These are phyloP conservation scores for Aplocera efformata DNA, from an alignment of 2,888 invertebrate species.

Conservation along the genomic window DNA sequence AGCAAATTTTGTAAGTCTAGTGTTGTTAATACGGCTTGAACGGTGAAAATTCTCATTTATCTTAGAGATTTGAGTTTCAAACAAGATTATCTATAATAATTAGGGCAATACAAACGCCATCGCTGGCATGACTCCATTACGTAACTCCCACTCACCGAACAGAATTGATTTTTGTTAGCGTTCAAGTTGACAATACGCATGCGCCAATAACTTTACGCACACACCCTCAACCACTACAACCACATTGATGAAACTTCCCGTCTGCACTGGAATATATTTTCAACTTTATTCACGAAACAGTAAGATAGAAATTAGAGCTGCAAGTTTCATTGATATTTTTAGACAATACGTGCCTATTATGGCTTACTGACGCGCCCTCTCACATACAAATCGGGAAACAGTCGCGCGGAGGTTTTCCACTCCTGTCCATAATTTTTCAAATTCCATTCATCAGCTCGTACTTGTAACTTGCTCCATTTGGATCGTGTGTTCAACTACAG, in stretches of 20 bases:
- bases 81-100: constrained; percentile 48
- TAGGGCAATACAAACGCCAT: constrained; percentile 51
- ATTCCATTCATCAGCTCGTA: constrained; percentile 52
- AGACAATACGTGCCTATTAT: constrained; percentile 70
- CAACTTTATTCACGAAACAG: constrained; percentile 12
- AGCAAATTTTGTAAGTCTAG: background rate
- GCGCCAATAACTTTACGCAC: constrained; percentile 58
- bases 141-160: constrained; percentile 71
- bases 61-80: constrained; percentile 11
- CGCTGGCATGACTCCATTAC: constrained; percentile 64
- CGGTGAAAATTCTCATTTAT: background rate
- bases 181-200: constrained; percentile 55
- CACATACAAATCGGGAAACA: constrained; percentile 70
- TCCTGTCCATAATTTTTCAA: constrained; percentile 60
- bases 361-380: constrained; percentile 72
- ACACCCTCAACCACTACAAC: constrained; percentile 38
- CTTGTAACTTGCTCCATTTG: constrained; percentile 36
- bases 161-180: constrained; percentile 75
- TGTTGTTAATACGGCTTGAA: background rate
- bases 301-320: constrained; percentile 28
- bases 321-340: constrained; percentile 59
- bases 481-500: constrained; percentile 34
- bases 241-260: constrained; percentile 43
- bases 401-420: constrained; percentile 65
- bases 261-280: constrained; percentile 25